Evolutionary conservation across 2,888 invertebrate genomes (phyloP).

Genomic region (Bombylius major): DNA sequence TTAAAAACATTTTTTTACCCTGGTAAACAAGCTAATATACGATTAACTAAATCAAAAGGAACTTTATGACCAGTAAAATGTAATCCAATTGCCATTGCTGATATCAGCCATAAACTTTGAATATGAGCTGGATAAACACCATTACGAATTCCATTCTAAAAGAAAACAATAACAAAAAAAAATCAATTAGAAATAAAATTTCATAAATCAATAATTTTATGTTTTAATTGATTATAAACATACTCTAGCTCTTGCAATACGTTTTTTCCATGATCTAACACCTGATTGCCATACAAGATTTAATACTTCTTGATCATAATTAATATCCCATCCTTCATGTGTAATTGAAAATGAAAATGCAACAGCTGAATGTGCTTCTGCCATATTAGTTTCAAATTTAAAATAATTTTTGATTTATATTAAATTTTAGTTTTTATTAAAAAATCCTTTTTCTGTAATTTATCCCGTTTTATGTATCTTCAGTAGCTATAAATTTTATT

Average conservation of each 20-base stretch:
- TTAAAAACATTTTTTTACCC: slow-evolving; percentile 42
- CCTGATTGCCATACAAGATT: slow-evolving; percentile 93
- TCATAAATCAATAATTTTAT: no score
- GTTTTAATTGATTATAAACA: slow-evolving; percentile 23
- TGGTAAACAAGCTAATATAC: slow-evolving; percentile 58
- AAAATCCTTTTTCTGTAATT: slow-evolving; percentile 19
- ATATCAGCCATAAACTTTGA: slow-evolving; percentile 74
- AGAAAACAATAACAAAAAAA: not conserved
- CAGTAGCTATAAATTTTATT: no score
- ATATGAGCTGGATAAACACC: slow-evolving; percentile 93
- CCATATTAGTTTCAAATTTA: slow-evolving; percentile 48
- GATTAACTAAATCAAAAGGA: slow-evolving; percentile 71
- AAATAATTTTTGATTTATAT: slow-evolving; percentile 13
- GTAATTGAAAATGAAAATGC: slow-evolving; percentile 96
- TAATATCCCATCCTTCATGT: slow-evolving; percentile 96
- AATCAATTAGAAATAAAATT: not conserved
- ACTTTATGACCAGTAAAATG: slow-evolving; percentile 69
- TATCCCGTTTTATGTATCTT: not conserved
- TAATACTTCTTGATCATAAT: slow-evolving; percentile 93
- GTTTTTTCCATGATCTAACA: slow-evolving; percentile 88
- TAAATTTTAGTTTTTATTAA: slow-evolving; percentile 19
- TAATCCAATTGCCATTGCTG: slow-evolving; percentile 63
- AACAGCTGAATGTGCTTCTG: slow-evolving; percentile 96
- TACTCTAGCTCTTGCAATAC: slow-evolving; percentile 82
- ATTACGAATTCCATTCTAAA: slow-evolving; percentile 88